Evolutionary conservation across 2,113 vertebrate species (phyloP).

Genomic region (Tringa solitaria): DNA sequence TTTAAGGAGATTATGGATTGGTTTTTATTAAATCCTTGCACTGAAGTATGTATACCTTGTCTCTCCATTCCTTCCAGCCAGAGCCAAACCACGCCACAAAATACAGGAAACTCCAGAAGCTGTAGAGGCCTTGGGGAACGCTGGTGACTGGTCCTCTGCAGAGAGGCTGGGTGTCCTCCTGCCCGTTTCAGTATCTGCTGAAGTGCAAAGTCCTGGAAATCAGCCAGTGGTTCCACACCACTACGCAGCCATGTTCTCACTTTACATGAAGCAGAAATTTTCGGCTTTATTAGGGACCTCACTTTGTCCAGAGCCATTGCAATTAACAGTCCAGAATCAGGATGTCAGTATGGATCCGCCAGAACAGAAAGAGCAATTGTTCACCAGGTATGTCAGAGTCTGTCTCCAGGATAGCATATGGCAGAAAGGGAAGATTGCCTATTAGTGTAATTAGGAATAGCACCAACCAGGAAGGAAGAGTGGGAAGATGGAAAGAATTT

Average conservation of each 20-base stretch:
- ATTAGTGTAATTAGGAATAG: neutral
- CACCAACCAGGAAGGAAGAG: neutral
- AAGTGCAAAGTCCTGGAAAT: neutral
- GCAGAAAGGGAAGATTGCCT: neutral
- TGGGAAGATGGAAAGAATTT: neutral
- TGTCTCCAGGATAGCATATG: neutral
- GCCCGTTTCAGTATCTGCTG: neutral
- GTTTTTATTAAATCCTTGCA: neutral
- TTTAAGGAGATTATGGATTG: neutral
- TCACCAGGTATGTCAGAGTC: neutral
- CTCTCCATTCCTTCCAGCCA: fast-evolving
- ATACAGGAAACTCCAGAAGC: too few relatives aligned
- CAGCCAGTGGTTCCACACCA: too few relatives aligned
- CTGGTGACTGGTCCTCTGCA: neutral
- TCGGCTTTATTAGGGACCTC: neutral
- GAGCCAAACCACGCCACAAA: neutral
- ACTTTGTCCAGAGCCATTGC: neutral
- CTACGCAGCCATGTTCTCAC: neutral
- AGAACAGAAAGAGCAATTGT: neutral
- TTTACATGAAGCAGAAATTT: neutral
- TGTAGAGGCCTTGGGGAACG: neutral
- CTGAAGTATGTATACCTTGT: neutral
- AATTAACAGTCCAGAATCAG: neutral
- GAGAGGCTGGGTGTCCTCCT: neutral
- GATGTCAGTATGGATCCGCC: neutral